Percentiles rank a stretch among this genome's conserved stretches.
Evolutionary conservation across 2,113 vertebrate genomes (phyloP).

Genomic region (Nibea albiflora): DNA sequence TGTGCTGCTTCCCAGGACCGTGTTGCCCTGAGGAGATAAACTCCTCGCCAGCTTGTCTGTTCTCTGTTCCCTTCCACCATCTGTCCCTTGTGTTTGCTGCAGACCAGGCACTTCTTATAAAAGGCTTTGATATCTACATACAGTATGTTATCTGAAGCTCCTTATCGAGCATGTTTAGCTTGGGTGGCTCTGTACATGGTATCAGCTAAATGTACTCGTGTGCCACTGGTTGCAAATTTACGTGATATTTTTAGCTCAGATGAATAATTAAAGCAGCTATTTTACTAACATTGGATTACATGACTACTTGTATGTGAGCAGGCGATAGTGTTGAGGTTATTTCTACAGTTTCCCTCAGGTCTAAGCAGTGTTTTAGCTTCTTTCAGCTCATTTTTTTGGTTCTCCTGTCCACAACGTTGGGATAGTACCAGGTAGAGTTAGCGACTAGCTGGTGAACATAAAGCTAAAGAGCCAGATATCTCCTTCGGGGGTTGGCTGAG

Average conservation of each 20-base stretch:
- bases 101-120: slow-evolving; percentile 10
- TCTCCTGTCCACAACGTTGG: too few species aligned
- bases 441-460: too few species aligned
- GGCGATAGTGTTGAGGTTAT: too few species aligned
- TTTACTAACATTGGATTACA: too few species aligned
- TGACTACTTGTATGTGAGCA: too few species aligned
- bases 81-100: slow-evolving; percentile 39
- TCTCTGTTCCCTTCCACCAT: slow-evolving; percentile 45
- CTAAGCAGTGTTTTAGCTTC: too few species aligned
- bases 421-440: too few species aligned
- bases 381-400: too few species aligned
- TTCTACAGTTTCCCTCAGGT: too few species aligned
- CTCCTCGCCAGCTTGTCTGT: slow-evolving; percentile 26
- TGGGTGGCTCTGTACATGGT: background rate
- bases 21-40: slow-evolving; percentile 35
- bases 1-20: slow-evolving; percentile 3
- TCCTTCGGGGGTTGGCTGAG: too few species aligned
- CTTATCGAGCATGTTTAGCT: slow-evolving; percentile 13
- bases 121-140: slow-evolving; percentile 20
- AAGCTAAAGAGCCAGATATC: too few species aligned
- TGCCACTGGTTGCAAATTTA: background rate
- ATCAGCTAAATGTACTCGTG: slow-evolving; percentile 4
- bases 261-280: background rate
- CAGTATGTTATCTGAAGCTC: slow-evolving; percentile 29
- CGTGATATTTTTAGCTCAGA: background rate